A percentile compares a stretch with the other conserved stretches of the same genome.
These are phyloP conservation scores for Heliconius sara DNA, from an alignment of 2,888 invertebrate species.

Conservation along the genomic window DNA sequence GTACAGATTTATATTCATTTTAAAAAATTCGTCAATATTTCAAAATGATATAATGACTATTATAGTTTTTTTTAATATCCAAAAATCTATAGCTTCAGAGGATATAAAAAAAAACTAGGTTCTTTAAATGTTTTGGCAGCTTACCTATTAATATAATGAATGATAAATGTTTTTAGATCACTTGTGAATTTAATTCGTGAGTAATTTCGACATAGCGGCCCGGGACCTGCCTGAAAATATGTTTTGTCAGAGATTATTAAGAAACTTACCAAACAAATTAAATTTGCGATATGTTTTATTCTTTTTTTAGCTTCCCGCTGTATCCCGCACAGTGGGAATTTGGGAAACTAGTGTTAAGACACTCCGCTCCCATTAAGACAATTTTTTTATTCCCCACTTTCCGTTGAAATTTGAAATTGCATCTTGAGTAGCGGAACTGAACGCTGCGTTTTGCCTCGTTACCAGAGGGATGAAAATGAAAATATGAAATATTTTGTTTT, in stretches of 20 bases:
- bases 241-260: background rate
- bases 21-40: too few species aligned
- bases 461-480: background rate
- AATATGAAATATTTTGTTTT: background rate
- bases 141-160: constrained; percentile 73
- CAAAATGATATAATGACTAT: too few species aligned
- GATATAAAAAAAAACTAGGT: too few species aligned
- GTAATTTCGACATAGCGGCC: constrained; percentile 65
- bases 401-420: background rate
- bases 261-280: too few species aligned
- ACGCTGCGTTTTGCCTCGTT: background rate
- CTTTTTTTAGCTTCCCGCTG: background rate
- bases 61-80: too few species aligned
- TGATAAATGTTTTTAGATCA: constrained; percentile 65
- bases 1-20: too few species aligned
- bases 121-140: background rate
- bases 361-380: background rate
- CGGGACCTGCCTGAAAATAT: constrained; percentile 46
- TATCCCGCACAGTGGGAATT: background rate
- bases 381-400: background rate
- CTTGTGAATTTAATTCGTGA: constrained; percentile 64
- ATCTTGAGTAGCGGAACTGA: background rate
- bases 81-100: background rate
- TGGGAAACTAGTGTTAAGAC: too few species aligned
- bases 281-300: too few species aligned